Evolutionary conservation across 2,888 invertebrate genomes (phyloP), one percentile per base, ranked within the genome.

Genomic region (Cantharis flavilabris): DNA sequence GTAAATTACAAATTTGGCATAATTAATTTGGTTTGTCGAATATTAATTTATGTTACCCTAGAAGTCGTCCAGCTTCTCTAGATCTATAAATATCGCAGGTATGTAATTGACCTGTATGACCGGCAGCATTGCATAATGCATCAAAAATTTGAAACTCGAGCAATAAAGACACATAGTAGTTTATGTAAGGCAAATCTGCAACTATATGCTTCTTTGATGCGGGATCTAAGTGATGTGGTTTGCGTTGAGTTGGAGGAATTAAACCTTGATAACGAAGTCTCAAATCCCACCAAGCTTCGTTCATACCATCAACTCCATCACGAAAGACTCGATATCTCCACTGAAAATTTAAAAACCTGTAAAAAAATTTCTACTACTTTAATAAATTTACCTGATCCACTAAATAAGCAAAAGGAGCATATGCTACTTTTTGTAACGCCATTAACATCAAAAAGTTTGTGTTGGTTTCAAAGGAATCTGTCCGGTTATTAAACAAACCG

Each of bases 91-190:
- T 90, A 86, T 96, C 96, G 84, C 97, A 97, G 62, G 92, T 93
- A 84, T 97, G 94, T 71, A 97, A 88, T 13, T 95, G 94, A 0
- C 93, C 94, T 0, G 87, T 85, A 83, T 96, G 94, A 0, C 94
- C 94, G 0, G 95, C 91, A 2, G 92, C 94, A 1, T 89, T 86
- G 85, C 97, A 97, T 76, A 97, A 89, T 62, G 94, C 92, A 82
- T 95, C 93, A 86, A 94, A 95, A 71, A 97, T 91, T 89, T 97
- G 97, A 89, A 97, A 97, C 89, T 97, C 96, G 75, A 97, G 88
- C 5, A 97, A 90, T 16, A 94, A 92, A 0, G 95, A 94, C 2
- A 97, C 92, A 86, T 96, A 97, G 87, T 97, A 97, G 85, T 95
- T 94, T 81, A 90, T 90, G 87, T 91, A 93, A 78, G 92, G 91